Conservation (phyloP, 2,797 vertebrate species). For the Leucoraja ocellata region DNA sequence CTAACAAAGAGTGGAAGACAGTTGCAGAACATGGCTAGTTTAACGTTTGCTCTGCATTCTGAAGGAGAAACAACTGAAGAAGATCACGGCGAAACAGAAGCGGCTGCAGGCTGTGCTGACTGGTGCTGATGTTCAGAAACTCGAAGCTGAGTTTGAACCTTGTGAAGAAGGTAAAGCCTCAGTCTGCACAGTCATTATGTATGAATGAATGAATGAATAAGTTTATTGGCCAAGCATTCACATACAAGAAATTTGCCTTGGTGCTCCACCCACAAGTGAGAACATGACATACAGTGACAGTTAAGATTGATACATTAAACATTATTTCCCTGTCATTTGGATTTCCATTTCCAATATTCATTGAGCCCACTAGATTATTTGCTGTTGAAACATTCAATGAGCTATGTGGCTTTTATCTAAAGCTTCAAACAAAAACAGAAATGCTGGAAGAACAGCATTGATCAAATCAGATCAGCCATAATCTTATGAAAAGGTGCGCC, state of each 20-base stretch:
- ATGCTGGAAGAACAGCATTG: too few species aligned
- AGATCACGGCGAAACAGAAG: slow-evolving; percentile 85
- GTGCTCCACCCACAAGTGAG: too few species aligned
- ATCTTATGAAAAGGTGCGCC: too few species aligned
- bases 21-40: neutral
- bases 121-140: slow-evolving; percentile 59
- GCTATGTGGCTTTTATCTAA: neutral
- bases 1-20: neutral
- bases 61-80: slow-evolving; percentile 93
- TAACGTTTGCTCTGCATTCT: slow-evolving; percentile 33
- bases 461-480: too few species aligned
- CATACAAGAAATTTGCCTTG: too few species aligned
- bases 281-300: too few species aligned
- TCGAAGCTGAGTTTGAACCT: slow-evolving; percentile 59
- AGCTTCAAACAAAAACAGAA: neutral
- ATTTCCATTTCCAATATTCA: neutral
- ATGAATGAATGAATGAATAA: too few species aligned
- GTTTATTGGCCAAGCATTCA: too few species aligned
- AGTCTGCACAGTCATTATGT: neutral
- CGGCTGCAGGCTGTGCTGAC: slow-evolving; percentile 74
- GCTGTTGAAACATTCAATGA: neutral
- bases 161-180: slow-evolving; percentile 63
- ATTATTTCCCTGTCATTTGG: neutral
- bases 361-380: neutral
- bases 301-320: too few species aligned